phyloP scores from a whole-genome alignment of 2,113 vertebrate species.

The Rana temporaria region DNA sequence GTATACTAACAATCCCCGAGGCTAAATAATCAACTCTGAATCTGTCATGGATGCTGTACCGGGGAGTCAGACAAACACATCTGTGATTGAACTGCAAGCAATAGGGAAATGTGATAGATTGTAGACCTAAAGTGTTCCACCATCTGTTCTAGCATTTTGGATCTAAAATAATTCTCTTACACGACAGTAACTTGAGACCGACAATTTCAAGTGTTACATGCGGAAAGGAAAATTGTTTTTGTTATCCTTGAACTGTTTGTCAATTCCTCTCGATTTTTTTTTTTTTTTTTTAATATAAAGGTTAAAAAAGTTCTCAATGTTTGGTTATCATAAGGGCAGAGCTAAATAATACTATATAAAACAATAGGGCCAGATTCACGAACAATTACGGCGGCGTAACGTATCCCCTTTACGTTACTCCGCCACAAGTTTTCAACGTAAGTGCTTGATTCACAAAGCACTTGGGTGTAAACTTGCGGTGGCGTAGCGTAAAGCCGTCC shows the following conservation, averaged over 20 bases:
- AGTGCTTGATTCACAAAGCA: too few relatives aligned
- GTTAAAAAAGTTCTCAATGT: too few relatives aligned
- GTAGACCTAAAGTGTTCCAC: constrained; percentile 51
- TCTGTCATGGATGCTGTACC: constrained; percentile 49
- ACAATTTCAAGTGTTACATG: background rate
- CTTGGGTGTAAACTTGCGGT: too few relatives aligned
- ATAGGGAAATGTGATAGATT: constrained; percentile 55
- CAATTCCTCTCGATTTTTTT: too few relatives aligned
- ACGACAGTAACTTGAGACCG: constrained; percentile 42
- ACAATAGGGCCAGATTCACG: too few relatives aligned
- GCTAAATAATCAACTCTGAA: constrained; percentile 52
- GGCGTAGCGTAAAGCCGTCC: too few relatives aligned
- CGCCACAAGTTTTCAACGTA: too few relatives aligned
- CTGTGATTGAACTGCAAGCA: constrained; percentile 55
- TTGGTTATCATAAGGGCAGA: too few relatives aligned
- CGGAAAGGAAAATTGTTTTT: background rate
- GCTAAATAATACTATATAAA: too few relatives aligned
- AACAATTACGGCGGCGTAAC: too few relatives aligned
- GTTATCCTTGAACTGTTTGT: background rate
- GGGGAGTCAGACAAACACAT: constrained; percentile 50
- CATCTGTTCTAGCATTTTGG: constrained; percentile 44
- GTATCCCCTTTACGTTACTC: too few relatives aligned
- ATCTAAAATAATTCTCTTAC: constrained; percentile 49
- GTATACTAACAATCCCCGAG: constrained; percentile 45
- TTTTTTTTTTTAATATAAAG: too few relatives aligned